Evolutionary conservation across 2,113 vertebrate genomes (phyloP).

Genomic region (Macrotis lagotis): DNA sequence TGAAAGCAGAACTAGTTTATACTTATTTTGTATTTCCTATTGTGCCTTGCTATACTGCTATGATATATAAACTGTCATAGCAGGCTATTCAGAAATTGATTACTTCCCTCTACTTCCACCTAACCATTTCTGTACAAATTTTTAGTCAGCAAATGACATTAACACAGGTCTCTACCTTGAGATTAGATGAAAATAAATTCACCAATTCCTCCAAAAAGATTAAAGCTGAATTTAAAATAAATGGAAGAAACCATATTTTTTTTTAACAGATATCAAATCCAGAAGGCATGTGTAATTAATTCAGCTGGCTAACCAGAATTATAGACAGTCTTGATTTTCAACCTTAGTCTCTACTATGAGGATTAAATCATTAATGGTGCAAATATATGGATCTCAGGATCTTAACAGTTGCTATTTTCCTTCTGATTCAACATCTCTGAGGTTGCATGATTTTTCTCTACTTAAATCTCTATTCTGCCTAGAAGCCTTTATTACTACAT

Average conservation of each 20-base stretch:
- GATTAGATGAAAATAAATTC: conserved; percentile 57
- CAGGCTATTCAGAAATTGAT: neutral
- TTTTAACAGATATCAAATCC: conserved; percentile 58
- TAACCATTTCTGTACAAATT: conserved; percentile 21
- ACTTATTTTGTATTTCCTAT: neutral
- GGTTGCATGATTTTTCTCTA: conserved; percentile 51
- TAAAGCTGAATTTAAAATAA: conserved; percentile 65
- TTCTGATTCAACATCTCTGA: conserved; percentile 60
- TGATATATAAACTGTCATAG: too few relatives aligned
- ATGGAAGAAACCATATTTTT: conserved; percentile 62
- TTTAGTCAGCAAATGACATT: conserved; percentile 57
- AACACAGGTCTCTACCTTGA: conserved; percentile 5
- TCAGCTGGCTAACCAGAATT: conserved; percentile 59
- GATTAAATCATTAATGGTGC: conserved; percentile 74
- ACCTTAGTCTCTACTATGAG: conserved; percentile 39
- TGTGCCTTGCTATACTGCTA: neutral
- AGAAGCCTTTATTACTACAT: conserved; percentile 76
- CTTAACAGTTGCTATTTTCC: neutral
- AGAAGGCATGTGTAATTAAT: conserved; percentile 38
- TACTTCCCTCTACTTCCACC: conserved; percentile 1
- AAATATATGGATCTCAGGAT: conserved; percentile 68
- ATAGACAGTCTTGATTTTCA: conserved; percentile 56
- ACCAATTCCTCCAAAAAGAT: conserved; percentile 43
- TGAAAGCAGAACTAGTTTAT: neutral
- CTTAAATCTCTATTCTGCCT: conserved; percentile 53